phyloP scores from a whole-genome alignment of 1,140 invertebrate species.

The Drosophila kepulauana region DNA sequence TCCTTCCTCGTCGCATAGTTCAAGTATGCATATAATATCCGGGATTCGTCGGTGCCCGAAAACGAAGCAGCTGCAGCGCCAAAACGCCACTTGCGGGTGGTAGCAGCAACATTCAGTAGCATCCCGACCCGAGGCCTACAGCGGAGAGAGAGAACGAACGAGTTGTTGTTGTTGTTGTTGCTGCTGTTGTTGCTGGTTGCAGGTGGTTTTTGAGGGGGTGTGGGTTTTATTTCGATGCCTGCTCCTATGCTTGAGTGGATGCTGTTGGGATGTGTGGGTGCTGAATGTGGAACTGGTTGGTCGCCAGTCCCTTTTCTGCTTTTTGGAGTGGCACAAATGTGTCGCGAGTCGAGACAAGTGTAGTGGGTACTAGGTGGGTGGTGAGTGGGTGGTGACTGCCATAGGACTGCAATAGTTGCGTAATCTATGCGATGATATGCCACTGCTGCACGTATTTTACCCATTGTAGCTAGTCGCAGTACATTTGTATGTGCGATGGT shows the following conservation, averaged over 20 bases:
- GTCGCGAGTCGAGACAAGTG: conserved; percentile 44
- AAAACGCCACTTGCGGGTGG: conserved; percentile 1
- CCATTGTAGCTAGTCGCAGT: conserved; percentile 53
- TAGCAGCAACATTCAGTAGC: conserved; percentile 17
- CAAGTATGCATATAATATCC: conserved; percentile 83
- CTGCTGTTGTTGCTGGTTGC: conserved; percentile 2
- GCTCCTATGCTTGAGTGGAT: conserved; percentile 69
- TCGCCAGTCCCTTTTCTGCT: conserved; percentile 51
- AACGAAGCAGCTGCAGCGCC: conserved; percentile 56
- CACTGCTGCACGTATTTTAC: conserved; percentile 47
- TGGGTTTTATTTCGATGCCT: conserved; percentile 26
- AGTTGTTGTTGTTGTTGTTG: too few relatives aligned
- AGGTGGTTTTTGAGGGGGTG: conserved; percentile 22
- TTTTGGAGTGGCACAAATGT: conserved; percentile 73
- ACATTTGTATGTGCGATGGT: conserved; percentile 18
- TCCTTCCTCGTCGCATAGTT: conserved; percentile 80
- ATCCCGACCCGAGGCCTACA: conserved; percentile 53
- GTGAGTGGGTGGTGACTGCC: too few relatives aligned
- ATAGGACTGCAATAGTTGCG: conserved; percentile 68
- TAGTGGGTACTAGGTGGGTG: background rate
- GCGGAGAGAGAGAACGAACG: conserved; percentile 1
- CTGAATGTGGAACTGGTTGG: conserved; percentile 15
- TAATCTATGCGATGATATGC: conserved; percentile 80
- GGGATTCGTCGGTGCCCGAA: conserved; percentile 72
- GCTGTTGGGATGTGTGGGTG: conserved; percentile 14